These are phyloP conservation scores for Apis cerana DNA, from an alignment of 1,140 invertebrate genomes.

Conservation along the genomic window DNA sequence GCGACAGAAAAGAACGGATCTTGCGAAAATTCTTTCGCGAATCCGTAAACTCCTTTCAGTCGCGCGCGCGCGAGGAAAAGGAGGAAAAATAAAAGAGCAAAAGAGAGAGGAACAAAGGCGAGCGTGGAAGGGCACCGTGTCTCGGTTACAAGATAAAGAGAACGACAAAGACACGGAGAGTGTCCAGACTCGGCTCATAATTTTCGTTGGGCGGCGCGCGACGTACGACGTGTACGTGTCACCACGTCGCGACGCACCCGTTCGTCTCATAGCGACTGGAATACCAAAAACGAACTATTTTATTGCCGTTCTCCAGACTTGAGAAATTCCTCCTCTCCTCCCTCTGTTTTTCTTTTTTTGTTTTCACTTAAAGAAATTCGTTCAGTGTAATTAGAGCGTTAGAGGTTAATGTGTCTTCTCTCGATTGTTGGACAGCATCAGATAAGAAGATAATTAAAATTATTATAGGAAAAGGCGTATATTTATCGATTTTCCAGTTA, in stretches of 20 bases:
- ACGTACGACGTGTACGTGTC: constrained; percentile 76
- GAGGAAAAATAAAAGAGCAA: not conserved
- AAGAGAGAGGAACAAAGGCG: not conserved
- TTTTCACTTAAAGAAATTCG: not conserved
- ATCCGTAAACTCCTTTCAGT: not conserved
- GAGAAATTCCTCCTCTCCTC: not conserved
- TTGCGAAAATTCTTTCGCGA: not conserved
- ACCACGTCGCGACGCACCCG: constrained; percentile 74
- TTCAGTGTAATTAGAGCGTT: no score
- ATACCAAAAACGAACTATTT: constrained; percentile 38
- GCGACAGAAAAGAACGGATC: no score
- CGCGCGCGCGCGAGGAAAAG: not conserved
- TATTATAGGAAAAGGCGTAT: no score
- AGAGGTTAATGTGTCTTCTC: no score
- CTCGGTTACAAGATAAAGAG: constrained; percentile 16
- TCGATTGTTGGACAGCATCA: no score
- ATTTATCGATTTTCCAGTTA: no score
- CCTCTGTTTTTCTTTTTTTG: not conserved
- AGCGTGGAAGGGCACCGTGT: constrained; percentile 24
- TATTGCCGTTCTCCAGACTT: constrained; percentile 20
- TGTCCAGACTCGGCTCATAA: constrained; percentile 76
- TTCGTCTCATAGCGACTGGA: constrained; percentile 67
- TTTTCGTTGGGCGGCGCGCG: constrained; percentile 65
- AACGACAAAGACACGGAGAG: constrained; percentile 40
- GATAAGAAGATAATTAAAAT: no score